A percentile compares a stretch with the other conserved stretches of the same genome.
Evolutionary conservation across 53 echinoderm and acorn worm species (phyloP).

Genomic region (Pentamera pediparva): DNA sequence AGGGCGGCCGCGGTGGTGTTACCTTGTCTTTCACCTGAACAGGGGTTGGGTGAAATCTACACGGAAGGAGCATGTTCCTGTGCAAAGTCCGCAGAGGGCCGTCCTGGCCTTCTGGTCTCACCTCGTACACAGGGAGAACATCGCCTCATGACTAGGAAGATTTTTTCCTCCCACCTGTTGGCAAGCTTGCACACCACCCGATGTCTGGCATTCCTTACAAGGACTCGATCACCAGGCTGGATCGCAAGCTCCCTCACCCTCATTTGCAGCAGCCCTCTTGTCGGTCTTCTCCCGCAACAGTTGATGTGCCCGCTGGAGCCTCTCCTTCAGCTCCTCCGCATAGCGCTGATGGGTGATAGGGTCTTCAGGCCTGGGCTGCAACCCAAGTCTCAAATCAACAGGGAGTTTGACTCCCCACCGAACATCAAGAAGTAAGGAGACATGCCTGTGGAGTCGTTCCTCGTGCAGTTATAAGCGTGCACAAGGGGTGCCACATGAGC

Average conservation of each 20-base stretch:
- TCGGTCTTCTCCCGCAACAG: constrained; percentile 29
- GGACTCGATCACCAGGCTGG: constrained; percentile 26
- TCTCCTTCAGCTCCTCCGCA: constrained; percentile 27
- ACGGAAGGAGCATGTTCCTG: neutral
- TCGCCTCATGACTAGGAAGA: constrained; percentile 26
- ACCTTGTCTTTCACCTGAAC: too few relatives aligned
- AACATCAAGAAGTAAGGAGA: constrained; percentile 48
- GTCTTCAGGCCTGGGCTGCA: neutral
- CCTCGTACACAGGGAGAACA: neutral
- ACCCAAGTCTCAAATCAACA: constrained; percentile 31
- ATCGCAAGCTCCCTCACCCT: constrained; percentile 22
- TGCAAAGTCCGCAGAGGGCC: neutral
- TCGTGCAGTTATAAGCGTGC: constrained; percentile 47
- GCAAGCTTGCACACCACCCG: constrained; percentile 30
- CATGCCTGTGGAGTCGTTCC: constrained; percentile 18
- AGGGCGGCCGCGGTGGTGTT: too few relatives aligned
- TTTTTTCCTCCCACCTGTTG: constrained; percentile 16
- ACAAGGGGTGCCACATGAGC: constrained; percentile 50
- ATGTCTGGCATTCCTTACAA: constrained; percentile 28
- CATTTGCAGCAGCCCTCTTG: constrained; percentile 14
- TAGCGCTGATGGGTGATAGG: neutral
- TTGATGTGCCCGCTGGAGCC: constrained; percentile 40
- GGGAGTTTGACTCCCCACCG: constrained; percentile 40
- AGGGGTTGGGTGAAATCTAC: neutral
- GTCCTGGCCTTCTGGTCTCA: neutral